These are phyloP conservation scores for Todiramphus chloris DNA, from an alignment of 2,113 vertebrate genomes.

Conservation along the genomic window DNA sequence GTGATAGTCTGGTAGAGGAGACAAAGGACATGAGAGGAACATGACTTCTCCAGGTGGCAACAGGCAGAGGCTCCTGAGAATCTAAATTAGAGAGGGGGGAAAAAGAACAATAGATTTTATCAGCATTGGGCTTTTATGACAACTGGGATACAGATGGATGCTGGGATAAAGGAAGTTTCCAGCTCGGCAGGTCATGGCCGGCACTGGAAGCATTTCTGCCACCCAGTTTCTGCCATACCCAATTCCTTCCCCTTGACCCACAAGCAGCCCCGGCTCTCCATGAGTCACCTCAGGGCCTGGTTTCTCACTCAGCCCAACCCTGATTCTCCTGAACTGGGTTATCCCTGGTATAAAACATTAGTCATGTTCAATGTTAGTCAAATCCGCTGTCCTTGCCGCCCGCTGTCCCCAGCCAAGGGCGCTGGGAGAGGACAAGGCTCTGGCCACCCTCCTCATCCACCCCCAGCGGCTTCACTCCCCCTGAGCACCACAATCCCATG, in stretches of 20 bases:
- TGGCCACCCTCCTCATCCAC: rapidly evolving
- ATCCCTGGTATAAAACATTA: rapidly evolving
- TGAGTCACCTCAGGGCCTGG: conserved; percentile 11
- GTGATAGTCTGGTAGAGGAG: not conserved
- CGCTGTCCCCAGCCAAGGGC: rapidly evolving
- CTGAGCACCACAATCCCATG: not conserved
- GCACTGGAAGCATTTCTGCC: rapidly evolving
- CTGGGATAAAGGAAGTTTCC: not conserved
- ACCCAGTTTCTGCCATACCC: no score
- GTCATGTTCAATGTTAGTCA: not conserved
- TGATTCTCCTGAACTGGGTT: not conserved
- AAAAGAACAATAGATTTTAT: not conserved
- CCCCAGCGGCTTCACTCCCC: not conserved
- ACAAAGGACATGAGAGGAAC: not conserved
- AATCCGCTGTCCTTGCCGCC: no score
- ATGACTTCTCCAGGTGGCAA: not conserved
- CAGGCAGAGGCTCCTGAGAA: rapidly evolving
- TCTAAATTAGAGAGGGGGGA: no score
- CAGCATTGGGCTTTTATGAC: not conserved
- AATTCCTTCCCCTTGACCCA: not conserved
- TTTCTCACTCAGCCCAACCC: not conserved
- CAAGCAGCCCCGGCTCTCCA: rapidly evolving
- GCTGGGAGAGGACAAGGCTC: rapidly evolving
- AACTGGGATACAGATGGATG: rapidly evolving
- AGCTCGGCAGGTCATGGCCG: rapidly evolving